phyloP scores from a whole-genome alignment of 2,113 vertebrate species.

The Pogonocichla stellata region DNA sequence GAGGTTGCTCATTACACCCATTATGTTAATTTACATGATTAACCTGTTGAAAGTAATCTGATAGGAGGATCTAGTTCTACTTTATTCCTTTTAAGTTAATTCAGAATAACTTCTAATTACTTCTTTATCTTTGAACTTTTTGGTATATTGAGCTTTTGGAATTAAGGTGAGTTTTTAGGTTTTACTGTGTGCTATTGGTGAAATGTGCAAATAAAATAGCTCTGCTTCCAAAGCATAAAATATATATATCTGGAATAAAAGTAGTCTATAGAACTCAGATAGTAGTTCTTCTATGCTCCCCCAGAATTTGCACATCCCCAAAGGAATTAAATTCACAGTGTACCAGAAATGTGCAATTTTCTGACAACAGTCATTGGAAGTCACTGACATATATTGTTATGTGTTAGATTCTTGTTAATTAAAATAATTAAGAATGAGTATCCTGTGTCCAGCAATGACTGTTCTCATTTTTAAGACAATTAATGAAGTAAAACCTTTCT shows the following conservation, averaged over 20 bases:
- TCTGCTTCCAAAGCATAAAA: background rate
- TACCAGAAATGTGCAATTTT: background rate
- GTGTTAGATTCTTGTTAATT: background rate
- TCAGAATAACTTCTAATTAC: constrained; percentile 14
- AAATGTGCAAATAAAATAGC: background rate
- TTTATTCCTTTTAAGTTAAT: constrained; percentile 11
- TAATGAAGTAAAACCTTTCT: background rate
- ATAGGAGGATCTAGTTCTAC: background rate
- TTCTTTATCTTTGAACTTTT: background rate
- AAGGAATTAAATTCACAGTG: background rate
- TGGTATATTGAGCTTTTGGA: background rate
- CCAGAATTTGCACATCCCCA: background rate
- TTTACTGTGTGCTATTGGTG: background rate
- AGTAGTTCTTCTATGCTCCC: background rate
- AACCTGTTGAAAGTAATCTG: constrained; percentile 31
- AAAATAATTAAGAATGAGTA: background rate
- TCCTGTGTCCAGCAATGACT: background rate
- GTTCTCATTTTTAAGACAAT: background rate
- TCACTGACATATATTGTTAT: background rate
- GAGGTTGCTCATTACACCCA: background rate
- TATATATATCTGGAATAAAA: background rate
- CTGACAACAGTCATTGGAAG: background rate
- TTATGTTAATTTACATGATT: constrained; percentile 12
- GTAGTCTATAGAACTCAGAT: background rate
- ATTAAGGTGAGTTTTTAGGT: background rate